Base-by-base conservation (phyloP, 2,888 invertebrate species). In the Mythimna ferrago region DNA sequence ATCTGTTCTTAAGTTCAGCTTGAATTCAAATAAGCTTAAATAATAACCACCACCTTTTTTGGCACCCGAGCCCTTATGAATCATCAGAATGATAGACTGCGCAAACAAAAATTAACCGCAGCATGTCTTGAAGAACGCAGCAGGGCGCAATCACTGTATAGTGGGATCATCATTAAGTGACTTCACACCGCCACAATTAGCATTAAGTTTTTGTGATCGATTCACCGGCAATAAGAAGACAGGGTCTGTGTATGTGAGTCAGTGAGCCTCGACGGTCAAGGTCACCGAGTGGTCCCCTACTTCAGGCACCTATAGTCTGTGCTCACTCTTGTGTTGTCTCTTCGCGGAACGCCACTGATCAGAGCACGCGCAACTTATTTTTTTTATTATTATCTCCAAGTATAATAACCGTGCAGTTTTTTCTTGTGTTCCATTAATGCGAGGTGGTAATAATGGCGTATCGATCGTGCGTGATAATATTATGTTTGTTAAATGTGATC, bases 181-280 rank as follows among this genome's bases (percentile, higher is more conserved):
- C 61, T 76, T 80, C 74, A 65, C 71, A 82, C 69, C 26, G 35
- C 48, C 60, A 66, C 76, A 71, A 73, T 76, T 77, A 69, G 73
- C 71, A 72, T 80, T 74, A 62, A 57, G 66, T 80, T 77, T 85
- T 83, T 83, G 65, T 71, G 32, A 78, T 85, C 72, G 80, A 78
- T 86, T 63, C 63, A 62, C 67, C 26, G 57, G 72, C 21, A 72
- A 70, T 70, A 73, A 76, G 73, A 82, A 86, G 82, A 83, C 83
- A 83, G 85, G 87, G 81, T 87, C 87, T 89, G 84, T 91, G 90
- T 88, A 89, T 90, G 86, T 94, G 91, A 92, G 89, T 92, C 92
- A 93, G 89, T 90, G 89, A 92, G 94, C 89, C 90, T 92, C 91
- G 91, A 86, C 88, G 90, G 92, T 90, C 94, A 95, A 95, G 95